A percentile compares a stretch with the other conserved stretches of the same genome.
These are phyloP conservation scores for Trisateles emortualis DNA, from an alignment of 2,888 invertebrate genomes.

Conservation along the genomic window DNA sequence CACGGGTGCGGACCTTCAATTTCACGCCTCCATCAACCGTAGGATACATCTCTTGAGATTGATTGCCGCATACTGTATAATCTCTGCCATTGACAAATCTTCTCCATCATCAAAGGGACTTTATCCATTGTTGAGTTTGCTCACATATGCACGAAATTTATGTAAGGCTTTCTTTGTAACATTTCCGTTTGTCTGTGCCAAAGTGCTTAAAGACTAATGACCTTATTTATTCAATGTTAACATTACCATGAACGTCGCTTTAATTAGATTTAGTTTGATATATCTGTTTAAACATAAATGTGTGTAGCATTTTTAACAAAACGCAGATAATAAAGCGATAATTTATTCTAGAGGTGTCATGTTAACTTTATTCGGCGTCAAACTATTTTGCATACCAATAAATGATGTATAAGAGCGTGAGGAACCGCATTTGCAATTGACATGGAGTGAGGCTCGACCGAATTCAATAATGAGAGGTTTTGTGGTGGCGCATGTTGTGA, in stretches of 20 bases:
- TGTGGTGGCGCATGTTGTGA: constrained; percentile 33
- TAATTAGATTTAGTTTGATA: not conserved
- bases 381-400: constrained; percentile 53
- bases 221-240: not conserved
- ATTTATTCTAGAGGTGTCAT: constrained; percentile 32
- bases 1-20: constrained; percentile 16
- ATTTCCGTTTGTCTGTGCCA: constrained; percentile 2
- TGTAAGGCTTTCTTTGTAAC: not conserved
- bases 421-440: constrained; percentile 38
- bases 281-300: not conserved
- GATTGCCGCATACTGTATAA: constrained; percentile 11
- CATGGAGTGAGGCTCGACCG: constrained; percentile 38
- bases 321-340: constrained; percentile 7
- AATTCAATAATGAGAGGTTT: constrained; percentile 48
- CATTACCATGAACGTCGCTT: not conserved
- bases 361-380: constrained; percentile 48
- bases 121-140: constrained; percentile 9
- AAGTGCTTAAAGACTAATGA: not conserved
- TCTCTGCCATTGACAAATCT: constrained; percentile 19
- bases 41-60: constrained; percentile 24
- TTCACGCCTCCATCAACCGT: constrained; percentile 23
- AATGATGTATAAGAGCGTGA: constrained; percentile 33
- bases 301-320: not conserved
- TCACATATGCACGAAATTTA: constrained; percentile 8
- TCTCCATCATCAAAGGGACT: constrained; percentile 7